phyloP scores from a whole-genome alignment of 1,140 invertebrate genomes.

The Hirudo medicinalis region DNA sequence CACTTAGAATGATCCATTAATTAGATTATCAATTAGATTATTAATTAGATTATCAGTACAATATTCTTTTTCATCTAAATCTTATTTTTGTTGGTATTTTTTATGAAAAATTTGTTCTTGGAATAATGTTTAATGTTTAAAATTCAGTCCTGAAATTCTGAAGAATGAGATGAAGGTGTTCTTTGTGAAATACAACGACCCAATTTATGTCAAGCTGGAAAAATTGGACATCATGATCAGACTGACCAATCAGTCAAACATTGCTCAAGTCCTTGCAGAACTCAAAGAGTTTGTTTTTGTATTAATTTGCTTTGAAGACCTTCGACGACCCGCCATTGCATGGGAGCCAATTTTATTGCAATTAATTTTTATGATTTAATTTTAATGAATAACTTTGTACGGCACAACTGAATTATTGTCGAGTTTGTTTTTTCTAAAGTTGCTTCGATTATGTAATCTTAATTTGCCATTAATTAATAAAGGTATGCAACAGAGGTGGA shows the following conservation, averaged over 20 bases:
- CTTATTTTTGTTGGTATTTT: neutral
- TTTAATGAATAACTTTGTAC: too few relatives aligned
- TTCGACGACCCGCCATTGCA: too few relatives aligned
- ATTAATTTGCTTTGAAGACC: too few relatives aligned
- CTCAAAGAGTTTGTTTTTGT: constrained; percentile 62
- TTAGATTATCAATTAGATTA: too few relatives aligned
- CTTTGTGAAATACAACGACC: constrained; percentile 99
- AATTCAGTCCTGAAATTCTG: constrained; percentile 73
- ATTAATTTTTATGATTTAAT: too few relatives aligned
- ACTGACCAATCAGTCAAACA: constrained; percentile 90
- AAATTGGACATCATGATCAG: constrained; percentile 99
- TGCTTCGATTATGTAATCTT: too few relatives aligned
- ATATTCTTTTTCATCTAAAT: neutral
- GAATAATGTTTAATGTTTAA: neutral
- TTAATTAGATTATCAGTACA: neutral
- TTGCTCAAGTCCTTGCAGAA: constrained; percentile 94
- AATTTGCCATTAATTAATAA: neutral
- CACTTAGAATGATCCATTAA: too few relatives aligned
- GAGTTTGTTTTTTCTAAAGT: too few relatives aligned
- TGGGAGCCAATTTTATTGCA: too few relatives aligned
- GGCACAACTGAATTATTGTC: too few relatives aligned
- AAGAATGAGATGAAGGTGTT: constrained; percentile 99
- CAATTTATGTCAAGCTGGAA: constrained; percentile 98
- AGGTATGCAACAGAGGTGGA: constrained; percentile 89
- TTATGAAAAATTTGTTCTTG: neutral